Conservation (phyloP, 2,113 vertebrate species). For the Poeciliopsis prolifica region DNA sequence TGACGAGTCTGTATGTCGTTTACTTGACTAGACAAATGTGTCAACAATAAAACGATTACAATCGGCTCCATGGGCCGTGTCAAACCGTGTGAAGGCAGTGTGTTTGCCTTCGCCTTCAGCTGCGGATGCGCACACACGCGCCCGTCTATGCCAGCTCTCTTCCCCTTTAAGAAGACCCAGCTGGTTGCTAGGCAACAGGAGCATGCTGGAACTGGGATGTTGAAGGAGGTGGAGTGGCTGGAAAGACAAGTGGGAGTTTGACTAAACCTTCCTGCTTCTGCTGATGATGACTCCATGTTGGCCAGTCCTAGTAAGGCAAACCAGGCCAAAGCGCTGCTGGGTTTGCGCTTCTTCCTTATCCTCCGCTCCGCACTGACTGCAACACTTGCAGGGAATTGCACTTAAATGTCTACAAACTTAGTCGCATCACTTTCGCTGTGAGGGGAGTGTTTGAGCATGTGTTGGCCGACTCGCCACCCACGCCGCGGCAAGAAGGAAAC, state of each 20-base stretch:
- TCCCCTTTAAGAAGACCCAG: constrained; percentile 66
- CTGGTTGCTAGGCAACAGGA: constrained; percentile 77
- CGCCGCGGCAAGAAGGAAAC: constrained; percentile 24
- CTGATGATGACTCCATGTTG: constrained; percentile 54
- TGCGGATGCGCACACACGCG: constrained; percentile 56
- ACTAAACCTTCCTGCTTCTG: constrained; percentile 69
- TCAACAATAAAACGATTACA: constrained; percentile 47
- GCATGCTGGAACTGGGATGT: constrained; percentile 73
- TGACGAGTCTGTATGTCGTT: constrained; percentile 51
- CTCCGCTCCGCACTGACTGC: background rate
- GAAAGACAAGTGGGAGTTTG: constrained; percentile 74
- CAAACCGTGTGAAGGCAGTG: constrained; percentile 24
- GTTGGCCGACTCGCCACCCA: constrained; percentile 30
- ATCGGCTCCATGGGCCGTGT: constrained; percentile 37
- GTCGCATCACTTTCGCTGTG: constrained; percentile 49
- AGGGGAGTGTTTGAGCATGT: constrained; percentile 48
- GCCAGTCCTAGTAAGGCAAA: constrained; percentile 72
- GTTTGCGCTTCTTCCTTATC: background rate
- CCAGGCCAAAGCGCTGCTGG: constrained; percentile 41
- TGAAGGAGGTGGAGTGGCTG: constrained; percentile 17
- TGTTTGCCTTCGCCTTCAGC: constrained; percentile 54
- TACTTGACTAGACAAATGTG: constrained; percentile 40
- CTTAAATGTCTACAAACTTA: constrained; percentile 31
- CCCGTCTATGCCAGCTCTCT: constrained; percentile 59
- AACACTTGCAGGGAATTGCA: background rate